Evolutionary conservation across 2,113 vertebrate genomes (phyloP).

Genomic region (Fulmarus glacialis): DNA sequence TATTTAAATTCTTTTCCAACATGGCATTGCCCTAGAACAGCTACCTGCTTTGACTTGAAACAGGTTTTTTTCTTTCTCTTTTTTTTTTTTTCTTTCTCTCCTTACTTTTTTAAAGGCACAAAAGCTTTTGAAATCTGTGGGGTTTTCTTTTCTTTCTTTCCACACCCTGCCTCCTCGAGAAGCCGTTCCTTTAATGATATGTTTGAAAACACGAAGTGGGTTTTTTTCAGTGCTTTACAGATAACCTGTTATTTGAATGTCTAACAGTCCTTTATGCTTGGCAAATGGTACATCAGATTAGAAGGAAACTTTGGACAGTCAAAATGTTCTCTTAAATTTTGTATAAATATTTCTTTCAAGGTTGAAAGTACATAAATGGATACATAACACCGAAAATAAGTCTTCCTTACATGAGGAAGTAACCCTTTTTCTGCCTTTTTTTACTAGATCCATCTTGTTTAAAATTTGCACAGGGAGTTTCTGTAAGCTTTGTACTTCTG

Average conservation of each 20-base stretch:
- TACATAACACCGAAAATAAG: not conserved
- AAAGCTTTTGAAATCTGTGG: not conserved
- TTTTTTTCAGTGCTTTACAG: not conserved
- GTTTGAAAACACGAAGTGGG: not conserved
- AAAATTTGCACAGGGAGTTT: not conserved
- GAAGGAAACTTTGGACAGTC: not conserved
- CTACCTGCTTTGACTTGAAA: slow-evolving; percentile 5
- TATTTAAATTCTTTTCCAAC: slow-evolving; percentile 11
- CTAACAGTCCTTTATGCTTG: not conserved
- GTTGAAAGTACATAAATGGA: not conserved
- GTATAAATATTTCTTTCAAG: not conserved
- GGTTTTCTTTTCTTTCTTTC: not conserved
- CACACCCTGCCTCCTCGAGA: not conserved
- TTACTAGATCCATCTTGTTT: not conserved
- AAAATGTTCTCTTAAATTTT: not conserved
- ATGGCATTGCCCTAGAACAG: not conserved
- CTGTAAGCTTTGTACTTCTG: not conserved
- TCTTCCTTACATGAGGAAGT: not conserved
- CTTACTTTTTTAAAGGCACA: not conserved
- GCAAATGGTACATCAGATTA: not conserved
- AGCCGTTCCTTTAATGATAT: not conserved
- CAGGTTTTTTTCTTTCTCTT: not conserved
- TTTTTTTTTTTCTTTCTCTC: not conserved
- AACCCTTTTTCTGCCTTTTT: not conserved
- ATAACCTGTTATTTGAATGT: not conserved